Percentiles rank a stretch among this genome's conserved stretches.
Evolutionary conservation across 2,888 invertebrate genomes (phyloP).

Genomic region (Mylabris sibirica): DNA sequence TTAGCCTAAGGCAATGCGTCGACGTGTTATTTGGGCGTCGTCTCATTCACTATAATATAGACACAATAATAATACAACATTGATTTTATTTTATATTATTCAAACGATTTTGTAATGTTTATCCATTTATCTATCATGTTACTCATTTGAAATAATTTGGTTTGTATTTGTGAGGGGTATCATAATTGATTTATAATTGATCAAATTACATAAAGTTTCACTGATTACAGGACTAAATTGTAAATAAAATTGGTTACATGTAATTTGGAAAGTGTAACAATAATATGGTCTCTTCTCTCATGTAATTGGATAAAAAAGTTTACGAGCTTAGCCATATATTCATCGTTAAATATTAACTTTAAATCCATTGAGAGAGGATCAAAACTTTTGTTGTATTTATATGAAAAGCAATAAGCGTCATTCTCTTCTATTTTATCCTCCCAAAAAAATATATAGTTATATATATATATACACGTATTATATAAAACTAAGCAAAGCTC

Average conservation of each 20-base stretch:
- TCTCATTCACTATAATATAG: neutral
- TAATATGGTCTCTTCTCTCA: neutral
- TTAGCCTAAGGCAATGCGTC: neutral
- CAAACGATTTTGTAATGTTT: neutral
- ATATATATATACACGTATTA: too few species aligned
- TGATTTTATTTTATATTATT: neutral
- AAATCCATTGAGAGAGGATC: slow-evolving; percentile 6
- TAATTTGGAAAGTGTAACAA: neutral
- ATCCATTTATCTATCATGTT: neutral
- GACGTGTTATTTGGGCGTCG: neutral
- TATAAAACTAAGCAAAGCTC: slow-evolving; percentile 3
- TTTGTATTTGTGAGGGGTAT: neutral
- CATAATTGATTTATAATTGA: neutral
- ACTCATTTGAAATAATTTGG: neutral
- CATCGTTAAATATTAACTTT: slow-evolving; percentile 4
- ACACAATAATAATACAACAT: neutral
- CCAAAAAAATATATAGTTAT: neutral
- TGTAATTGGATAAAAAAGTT: slow-evolving; percentile 9
- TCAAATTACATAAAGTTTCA: slow-evolving; percentile 2
- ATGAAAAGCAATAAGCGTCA: neutral
- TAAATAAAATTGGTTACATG: neutral
- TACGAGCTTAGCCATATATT: slow-evolving; percentile 1
- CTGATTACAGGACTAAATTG: slow-evolving; percentile 9
- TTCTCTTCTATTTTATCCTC: neutral
- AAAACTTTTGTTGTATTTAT: neutral